Percentiles rank a stretch among this genome's conserved stretches.
phyloP scores from a whole-genome alignment of 2,888 invertebrate genomes.

The Branchipolynoe longqiensis region DNA sequence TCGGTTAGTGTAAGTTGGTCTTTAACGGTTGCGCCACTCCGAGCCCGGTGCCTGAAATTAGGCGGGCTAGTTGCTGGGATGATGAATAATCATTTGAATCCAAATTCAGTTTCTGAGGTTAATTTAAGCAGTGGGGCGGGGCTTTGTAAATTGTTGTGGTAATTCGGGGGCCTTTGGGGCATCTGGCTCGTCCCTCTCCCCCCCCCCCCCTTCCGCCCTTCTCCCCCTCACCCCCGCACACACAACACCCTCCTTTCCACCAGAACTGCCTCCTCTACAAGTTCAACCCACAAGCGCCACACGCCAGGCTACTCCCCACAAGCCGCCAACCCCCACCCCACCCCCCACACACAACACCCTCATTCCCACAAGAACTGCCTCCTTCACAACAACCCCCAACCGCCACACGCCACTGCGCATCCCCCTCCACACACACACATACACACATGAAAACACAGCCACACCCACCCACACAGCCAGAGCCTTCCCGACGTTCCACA shows the following conservation, averaged over 20 bases:
- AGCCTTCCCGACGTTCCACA: background rate
- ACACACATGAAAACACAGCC: no score
- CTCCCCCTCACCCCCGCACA: background rate
- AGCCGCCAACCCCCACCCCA: background rate
- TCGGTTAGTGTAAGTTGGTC: no score
- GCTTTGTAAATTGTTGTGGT: constrained; percentile 37
- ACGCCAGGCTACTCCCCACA: no score
- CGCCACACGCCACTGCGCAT: no score
- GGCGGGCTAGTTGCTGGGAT: no score
- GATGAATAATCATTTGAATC: no score
- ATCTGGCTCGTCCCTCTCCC: background rate
- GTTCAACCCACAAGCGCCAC: no score
- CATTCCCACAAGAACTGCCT: background rate
- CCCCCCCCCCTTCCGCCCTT: background rate
- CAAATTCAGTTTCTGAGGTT: constrained; percentile 10
- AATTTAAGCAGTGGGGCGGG: background rate
- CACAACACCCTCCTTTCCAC: no score
- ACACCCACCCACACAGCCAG: background rate
- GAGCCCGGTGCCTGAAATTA: no score
- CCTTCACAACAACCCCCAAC: background rate
- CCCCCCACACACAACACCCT: background rate
- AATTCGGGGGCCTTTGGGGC: constrained; percentile 39
- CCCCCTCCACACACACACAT: no score
- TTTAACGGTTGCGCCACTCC: no score
- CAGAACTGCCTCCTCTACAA: no score